Evolutionary conservation across 1,140 invertebrate species (phyloP), one percentile per base, ranked within the genome.

Genomic region (Heliconius nattereri): DNA sequence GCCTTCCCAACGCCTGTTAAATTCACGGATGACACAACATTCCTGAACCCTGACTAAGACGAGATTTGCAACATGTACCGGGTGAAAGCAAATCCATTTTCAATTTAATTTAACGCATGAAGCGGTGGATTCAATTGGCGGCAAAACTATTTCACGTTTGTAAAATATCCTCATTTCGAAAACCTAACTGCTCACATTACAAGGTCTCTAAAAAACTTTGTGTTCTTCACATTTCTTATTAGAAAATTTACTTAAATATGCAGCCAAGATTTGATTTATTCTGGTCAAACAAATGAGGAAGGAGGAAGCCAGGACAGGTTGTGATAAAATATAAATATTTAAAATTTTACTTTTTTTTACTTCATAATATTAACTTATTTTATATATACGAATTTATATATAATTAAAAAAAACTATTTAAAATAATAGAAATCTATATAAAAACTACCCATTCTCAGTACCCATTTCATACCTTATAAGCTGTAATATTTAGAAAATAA

Each of bases 1-100:
- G 81, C 83, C 81, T 82, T 73, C 29, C 81, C 80, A 73, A 82
- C 79, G 83, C 75, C 75, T 73, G 75, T 73, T 80, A 72, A 72
- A 75, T 73, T 60, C n/a, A 60, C 72, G 76, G 77, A 78, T 40
- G 70, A 57, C 76, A 78, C 37, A 13, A 79, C 74, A 79, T 79
- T 79, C 78, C 74, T 52, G 52, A 76, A 32, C 11, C 76, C 80
- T 78, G 78, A 79, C 81, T 75, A 76, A 76, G 70, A 37, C 73
- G 70, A 73, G 75, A 80, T 77, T 73, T 80, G 70, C 23, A 71
- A 75, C 49, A 37, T 71, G 73, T 73, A 75, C 49, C n/a, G 16
- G 45, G 20, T 23, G 45, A 75, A 60, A 49, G 57, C 37, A 35
- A 81, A 78, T 81, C 80, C 78, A 78, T 76, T 78, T 57, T n/a